Conservation (phyloP, 2,888 invertebrate species). For the Rhagonycha lutea region DNA sequence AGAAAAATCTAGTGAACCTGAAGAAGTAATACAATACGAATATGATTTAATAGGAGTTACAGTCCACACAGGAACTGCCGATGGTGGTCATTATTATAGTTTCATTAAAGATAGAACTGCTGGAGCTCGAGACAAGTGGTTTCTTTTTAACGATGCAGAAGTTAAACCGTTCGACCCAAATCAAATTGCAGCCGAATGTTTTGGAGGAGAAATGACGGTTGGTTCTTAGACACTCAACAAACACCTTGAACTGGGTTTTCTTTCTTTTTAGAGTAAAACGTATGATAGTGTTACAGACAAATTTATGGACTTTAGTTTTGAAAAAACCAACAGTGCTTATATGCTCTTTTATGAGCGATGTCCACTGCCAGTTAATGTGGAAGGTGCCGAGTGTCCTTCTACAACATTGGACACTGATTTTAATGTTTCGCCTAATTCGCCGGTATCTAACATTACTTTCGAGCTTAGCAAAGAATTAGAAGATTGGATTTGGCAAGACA, state of each 20-base stretch:
- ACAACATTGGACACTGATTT: conserved; percentile 44
- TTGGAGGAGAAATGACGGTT: conserved; percentile 96
- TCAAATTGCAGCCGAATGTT: conserved; percentile 93
- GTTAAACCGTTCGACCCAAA: conserved; percentile 94
- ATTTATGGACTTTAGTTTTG: conserved; percentile 96
- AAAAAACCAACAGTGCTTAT: conserved; percentile 96
- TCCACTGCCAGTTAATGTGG: conserved; percentile 53
- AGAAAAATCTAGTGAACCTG: conserved; percentile 58
- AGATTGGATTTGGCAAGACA: conserved; percentile 97
- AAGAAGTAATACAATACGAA: conserved; percentile 70
- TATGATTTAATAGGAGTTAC: conserved; percentile 79
- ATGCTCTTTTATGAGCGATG: conserved; percentile 95
- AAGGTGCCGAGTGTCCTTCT: conserved; percentile 45
- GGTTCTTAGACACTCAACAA: conserved; percentile 26
- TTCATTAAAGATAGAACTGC: conserved; percentile 88
- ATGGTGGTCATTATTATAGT: conserved; percentile 95
- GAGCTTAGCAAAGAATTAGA: conserved; percentile 79
- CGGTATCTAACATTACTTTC: conserved; percentile 49
- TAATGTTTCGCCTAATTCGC: conserved; percentile 29
- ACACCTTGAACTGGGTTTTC: neutral
- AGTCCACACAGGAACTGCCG: conserved; percentile 97
- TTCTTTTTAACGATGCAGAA: conserved; percentile 90
- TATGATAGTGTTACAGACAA: conserved; percentile 96
- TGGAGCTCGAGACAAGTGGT: conserved; percentile 83
- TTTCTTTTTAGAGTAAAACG: conserved; percentile 79